Base-by-base conservation (phyloP, 2,888 invertebrate genomes). In the Argyresthia albistria region DNA sequence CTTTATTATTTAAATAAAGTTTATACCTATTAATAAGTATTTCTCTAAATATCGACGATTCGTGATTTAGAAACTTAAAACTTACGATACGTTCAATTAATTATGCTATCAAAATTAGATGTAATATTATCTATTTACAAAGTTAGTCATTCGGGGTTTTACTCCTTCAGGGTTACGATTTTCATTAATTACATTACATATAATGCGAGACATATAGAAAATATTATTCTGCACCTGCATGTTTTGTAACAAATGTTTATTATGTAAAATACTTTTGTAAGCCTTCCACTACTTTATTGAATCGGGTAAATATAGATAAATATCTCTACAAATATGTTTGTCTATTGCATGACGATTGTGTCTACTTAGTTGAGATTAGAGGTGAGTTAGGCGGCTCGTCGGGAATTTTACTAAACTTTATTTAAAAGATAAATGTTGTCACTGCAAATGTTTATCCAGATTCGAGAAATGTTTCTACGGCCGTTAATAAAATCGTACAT, bases 131-230 rank as follows among this genome's bases (percentile, higher is more conserved):
- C 68, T 76, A 78, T 80, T 67, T 82, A 82, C 81, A 83, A 56
- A 75, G 70, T 69, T 74, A 64, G 62, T 67, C 67, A 73, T 71
- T 65, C 76, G 80, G 84, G 86, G 84, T 78, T 86, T 82, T 67
- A 73, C 66, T 82, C 81, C 78, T 84, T 81, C 81, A 77, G 74
- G 73, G 76, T 79, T 70, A 68, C 63, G 62, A 67, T 71, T 59
- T 66, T 70, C 66, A 76, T 72, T 46, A 8, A 25, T 47, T 67
- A 76, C 64, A 62, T 70, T 70, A 68, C 61, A 43, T 35, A 14
- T 16, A 39, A 63, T 63, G 59, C 70, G 71, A 62, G 69, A 73
- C 67, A 72, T 12, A 15, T 46, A 14, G 46, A 46, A 37, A 16
- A 52, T 46, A 46, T 16, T 46, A 46, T 46, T 43, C 69, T 70